phyloP scores from a whole-genome alignment of 2,888 invertebrate genomes.

The Catonia carolina region DNA sequence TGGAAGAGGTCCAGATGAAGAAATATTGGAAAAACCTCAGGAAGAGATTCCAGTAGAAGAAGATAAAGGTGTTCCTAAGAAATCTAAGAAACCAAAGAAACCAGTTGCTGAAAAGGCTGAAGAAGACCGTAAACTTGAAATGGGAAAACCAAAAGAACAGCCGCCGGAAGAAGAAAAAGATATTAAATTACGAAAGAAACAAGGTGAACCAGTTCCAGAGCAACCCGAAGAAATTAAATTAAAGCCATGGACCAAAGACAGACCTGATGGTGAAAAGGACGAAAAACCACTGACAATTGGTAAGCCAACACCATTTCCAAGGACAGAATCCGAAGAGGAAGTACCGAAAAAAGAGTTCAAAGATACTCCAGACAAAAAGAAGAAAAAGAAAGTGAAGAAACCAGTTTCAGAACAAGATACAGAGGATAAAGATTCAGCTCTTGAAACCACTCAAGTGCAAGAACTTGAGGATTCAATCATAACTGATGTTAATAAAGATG shows the following conservation, averaged over 20 bases:
- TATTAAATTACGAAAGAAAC: slow-evolving; percentile 41
- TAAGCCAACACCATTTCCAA: slow-evolving; percentile 37
- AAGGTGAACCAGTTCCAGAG: slow-evolving; percentile 41
- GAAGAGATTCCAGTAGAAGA: slow-evolving; percentile 26
- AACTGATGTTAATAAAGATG: too few relatives aligned
- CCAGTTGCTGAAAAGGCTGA: slow-evolving; percentile 20
- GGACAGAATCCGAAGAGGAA: slow-evolving; percentile 36
- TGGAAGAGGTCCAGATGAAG: slow-evolving; percentile 36
- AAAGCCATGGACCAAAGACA: slow-evolving; percentile 38
- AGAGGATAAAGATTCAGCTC: not conserved
- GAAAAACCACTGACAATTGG: slow-evolving; percentile 34
- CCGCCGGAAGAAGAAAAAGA: slow-evolving; percentile 35
- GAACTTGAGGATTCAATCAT: not conserved
- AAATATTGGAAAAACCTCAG: slow-evolving; percentile 25
- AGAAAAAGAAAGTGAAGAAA: slow-evolving; percentile 22
- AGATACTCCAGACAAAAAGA: slow-evolving; percentile 19
- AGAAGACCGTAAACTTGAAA: slow-evolving; percentile 28
- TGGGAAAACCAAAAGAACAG: slow-evolving; percentile 33
- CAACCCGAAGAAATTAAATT: slow-evolving; percentile 41
- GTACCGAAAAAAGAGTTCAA: slow-evolving; percentile 34
- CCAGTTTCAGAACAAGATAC: slow-evolving; percentile 1
- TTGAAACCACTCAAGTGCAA: not conserved
- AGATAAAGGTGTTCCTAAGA: slow-evolving; percentile 17
- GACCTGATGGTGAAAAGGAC: slow-evolving; percentile 33
- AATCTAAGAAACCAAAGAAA: slow-evolving; percentile 28